Conservation (phyloP, 2,888 invertebrate genomes). For the Clivina fossor region DNA sequence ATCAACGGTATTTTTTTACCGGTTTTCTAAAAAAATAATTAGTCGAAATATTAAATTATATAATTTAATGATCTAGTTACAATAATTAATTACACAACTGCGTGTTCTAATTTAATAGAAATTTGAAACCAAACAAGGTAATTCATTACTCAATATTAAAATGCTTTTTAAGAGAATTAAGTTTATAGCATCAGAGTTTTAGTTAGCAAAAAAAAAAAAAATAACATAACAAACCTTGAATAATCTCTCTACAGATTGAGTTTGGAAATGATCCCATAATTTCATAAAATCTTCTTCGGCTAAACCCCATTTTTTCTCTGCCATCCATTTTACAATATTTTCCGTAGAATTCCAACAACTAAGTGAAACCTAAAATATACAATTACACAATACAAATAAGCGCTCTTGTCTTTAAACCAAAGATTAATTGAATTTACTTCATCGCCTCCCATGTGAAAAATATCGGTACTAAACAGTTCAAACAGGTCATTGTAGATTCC, state of each 20-base stretch:
- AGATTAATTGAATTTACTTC: conserved; percentile 58
- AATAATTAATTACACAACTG: no score
- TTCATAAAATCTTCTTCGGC: conserved; percentile 61
- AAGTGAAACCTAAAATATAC: conserved; percentile 50
- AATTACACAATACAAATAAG: no score
- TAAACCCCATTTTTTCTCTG: conserved; percentile 60
- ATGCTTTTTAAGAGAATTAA: no score
- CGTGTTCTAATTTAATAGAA: no score
- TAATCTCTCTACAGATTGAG: conserved; percentile 62
- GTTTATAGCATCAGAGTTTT: no score
- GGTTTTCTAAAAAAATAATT: conserved; percentile 38
- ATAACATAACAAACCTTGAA: conserved; percentile 53
- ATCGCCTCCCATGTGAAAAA: conserved; percentile 90
- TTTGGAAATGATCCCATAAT: conserved; percentile 77
- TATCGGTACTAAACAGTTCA: conserved; percentile 68
- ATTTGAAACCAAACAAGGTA: no score
- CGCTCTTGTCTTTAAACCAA: background rate
- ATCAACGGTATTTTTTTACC: conserved; percentile 64
- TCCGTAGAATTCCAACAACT: conserved; percentile 77
- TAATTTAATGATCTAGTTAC: no score
- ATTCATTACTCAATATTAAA: no score
- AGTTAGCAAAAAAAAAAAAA: no score
- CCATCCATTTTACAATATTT: conserved; percentile 70
- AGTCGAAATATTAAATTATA: no score
- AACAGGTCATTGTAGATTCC: conserved; percentile 76